A percentile compares a stretch with the other conserved stretches of the same genome.
Evolutionary conservation across 2,113 vertebrate genomes (phyloP).

Genomic region (Spea multiplicata): DNA sequence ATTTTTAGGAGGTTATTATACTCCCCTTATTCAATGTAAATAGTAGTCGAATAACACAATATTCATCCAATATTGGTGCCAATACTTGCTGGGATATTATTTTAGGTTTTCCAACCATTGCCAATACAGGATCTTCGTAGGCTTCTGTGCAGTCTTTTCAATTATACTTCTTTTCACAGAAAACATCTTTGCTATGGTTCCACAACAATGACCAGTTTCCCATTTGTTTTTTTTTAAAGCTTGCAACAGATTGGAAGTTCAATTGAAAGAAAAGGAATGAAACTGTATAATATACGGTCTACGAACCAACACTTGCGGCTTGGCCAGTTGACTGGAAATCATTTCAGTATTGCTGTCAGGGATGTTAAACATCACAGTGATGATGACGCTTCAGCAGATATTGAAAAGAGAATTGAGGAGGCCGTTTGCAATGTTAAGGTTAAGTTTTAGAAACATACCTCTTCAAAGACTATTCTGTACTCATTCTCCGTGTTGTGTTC

Average conservation of each 20-base stretch:
- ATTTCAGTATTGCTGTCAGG: constrained; percentile 85
- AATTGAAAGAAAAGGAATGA: constrained; percentile 77
- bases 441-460: background rate
- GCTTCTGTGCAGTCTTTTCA: background rate
- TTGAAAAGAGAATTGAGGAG: constrained; percentile 73
- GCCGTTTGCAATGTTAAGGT: constrained; percentile 85
- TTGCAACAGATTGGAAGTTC: constrained; percentile 71
- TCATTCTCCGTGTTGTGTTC: too few relatives aligned
- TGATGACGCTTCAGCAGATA: constrained; percentile 47
- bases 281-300: constrained; percentile 70
- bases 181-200: too few relatives aligned
- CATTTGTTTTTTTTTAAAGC: constrained; percentile 59
- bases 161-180: background rate
- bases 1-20: too few relatives aligned
- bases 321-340: constrained; percentile 87
- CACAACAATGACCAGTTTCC: too few relatives aligned
- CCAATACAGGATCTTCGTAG: too few relatives aligned
- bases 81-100: too few relatives aligned
- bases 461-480: too few relatives aligned
- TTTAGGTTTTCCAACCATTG: too few relatives aligned
- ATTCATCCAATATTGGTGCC: too few relatives aligned
- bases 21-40: too few relatives aligned
- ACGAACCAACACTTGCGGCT: constrained; percentile 76
- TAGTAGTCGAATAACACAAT: too few relatives aligned
- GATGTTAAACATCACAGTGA: constrained; percentile 67